Conservation (phyloP, 2,888 invertebrate genomes). For the Rhagophthalmus giganteus region DNA sequence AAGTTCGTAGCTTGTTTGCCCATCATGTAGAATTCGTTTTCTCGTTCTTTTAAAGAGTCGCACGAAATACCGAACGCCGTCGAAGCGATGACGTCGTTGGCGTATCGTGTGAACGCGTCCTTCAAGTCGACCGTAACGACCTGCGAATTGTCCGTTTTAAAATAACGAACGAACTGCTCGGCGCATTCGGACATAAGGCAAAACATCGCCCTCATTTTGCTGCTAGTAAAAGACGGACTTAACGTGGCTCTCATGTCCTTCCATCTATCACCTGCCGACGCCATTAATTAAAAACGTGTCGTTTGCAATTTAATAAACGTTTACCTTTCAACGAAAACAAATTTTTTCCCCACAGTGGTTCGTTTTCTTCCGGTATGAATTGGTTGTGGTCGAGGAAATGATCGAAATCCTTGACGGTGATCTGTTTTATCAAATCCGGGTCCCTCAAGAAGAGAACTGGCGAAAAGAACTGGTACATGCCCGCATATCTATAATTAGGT, state of each 20-base stretch:
- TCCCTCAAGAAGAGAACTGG: slow-evolving; percentile 5
- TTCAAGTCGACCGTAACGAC: slow-evolving; percentile 50
- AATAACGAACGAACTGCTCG: slow-evolving; percentile 36
- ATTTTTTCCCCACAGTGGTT: slow-evolving; percentile 12
- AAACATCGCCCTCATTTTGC: slow-evolving; percentile 50
- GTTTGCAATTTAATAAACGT: background rate
- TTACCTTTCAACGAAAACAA: slow-evolving; percentile 10
- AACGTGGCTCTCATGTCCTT: slow-evolving; percentile 53
- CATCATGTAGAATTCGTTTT: slow-evolving; percentile 61
- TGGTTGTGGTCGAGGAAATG: slow-evolving; percentile 9
- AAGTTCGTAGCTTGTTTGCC: slow-evolving; percentile 55
- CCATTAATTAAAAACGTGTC: too few relatives aligned
- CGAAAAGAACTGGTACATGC: background rate
- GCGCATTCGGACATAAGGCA: slow-evolving; percentile 40
- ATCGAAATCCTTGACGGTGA: slow-evolving; percentile 18
- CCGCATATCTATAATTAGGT: background rate
- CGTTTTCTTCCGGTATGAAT: background rate
- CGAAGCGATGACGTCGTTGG: slow-evolving; percentile 61
- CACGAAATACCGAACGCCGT: slow-evolving; percentile 60
- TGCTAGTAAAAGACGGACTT: slow-evolving; percentile 51
- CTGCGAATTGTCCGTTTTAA: slow-evolving; percentile 34
- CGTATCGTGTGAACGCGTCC: slow-evolving; percentile 56
- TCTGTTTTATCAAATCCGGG: slow-evolving; percentile 16
- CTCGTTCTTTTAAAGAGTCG: slow-evolving; percentile 58
- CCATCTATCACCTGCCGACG: slow-evolving; percentile 42